A percentile compares a stretch with the other conserved stretches of the same genome.
These are phyloP conservation scores for Choristoneura rosaceana DNA, from an alignment of 2,888 invertebrate genomes.

Conservation along the genomic window DNA sequence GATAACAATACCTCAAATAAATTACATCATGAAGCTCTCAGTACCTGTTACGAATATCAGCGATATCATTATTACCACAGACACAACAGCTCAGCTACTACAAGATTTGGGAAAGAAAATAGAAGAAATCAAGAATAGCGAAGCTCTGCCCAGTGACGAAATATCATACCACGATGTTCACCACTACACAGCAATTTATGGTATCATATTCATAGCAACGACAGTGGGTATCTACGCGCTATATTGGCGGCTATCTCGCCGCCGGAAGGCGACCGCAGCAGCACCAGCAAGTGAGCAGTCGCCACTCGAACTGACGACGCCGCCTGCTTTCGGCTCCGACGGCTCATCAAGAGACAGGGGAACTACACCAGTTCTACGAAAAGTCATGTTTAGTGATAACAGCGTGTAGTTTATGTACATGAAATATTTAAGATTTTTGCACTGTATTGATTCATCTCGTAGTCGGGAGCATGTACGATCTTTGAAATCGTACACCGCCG, in stretches of 20 bases:
- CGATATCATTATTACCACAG: not conserved
- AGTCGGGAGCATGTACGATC: not conserved
- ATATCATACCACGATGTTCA: not conserved
- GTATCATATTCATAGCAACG: not conserved
- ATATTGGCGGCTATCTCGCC: not conserved
- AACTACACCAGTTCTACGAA: no score
- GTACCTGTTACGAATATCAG: not conserved
- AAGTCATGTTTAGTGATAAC: no score
- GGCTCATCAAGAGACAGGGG: not conserved
- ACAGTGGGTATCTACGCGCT: not conserved
- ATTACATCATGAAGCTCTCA: not conserved
- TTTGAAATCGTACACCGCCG: slow-evolving; percentile 5
- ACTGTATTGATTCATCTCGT: no score
- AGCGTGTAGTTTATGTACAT: no score
- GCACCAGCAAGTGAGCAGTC: not conserved
- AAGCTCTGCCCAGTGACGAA: not conserved
- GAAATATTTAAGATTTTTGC: no score
- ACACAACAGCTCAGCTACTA: not conserved
- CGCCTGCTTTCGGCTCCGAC: not conserved
- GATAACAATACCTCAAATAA: not conserved
- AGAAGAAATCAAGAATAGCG: not conserved
- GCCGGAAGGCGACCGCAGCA: not conserved
- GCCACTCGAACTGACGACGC: not conserved
- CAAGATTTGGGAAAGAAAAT: not conserved
- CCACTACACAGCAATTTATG: not conserved